Percentiles rank a stretch among this genome's conserved stretches.
Conservation (phyloP, 2,797 vertebrate species). For the Oreochromis grahami region DNA sequence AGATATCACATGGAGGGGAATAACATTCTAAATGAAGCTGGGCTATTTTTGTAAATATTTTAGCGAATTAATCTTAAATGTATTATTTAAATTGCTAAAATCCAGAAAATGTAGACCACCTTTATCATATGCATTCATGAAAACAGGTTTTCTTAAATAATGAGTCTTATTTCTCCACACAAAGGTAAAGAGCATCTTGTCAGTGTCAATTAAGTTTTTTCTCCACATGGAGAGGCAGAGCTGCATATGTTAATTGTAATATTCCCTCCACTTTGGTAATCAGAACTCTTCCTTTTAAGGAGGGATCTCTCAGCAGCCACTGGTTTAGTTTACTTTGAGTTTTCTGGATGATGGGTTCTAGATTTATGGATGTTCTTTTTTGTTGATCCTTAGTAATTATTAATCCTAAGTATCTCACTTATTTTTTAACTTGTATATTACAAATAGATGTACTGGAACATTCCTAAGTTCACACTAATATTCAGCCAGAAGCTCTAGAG, state of each 20-base stretch:
- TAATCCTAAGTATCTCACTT: neutral
- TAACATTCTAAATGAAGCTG: too few species aligned
- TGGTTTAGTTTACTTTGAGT: neutral
- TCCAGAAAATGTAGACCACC: neutral
- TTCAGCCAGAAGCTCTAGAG: neutral
- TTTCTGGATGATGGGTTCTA: neutral
- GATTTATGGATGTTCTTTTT: neutral
- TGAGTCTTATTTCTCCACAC: neutral
- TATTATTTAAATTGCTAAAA: neutral
- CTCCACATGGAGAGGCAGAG: neutral
- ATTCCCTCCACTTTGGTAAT: neutral
- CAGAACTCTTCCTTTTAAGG: neutral
- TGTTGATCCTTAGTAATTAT: neutral
- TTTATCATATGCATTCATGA: neutral
- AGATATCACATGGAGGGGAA: too few species aligned
- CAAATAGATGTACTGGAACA: neutral
- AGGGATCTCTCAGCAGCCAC: neutral
- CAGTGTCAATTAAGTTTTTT: neutral
- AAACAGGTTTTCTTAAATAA: neutral
- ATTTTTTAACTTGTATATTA: neutral
- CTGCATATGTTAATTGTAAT: neutral
- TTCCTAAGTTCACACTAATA: neutral
- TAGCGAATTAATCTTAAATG: neutral
- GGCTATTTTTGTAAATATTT: too few species aligned
- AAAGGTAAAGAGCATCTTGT: neutral